A percentile compares a stretch with the other conserved stretches of the same genome.
These are phyloP conservation scores for Hydractinia echinata DNA, from an alignment of 30 jellyfish, hydroid and myxozoan genomes.

Conservation along the genomic window DNA sequence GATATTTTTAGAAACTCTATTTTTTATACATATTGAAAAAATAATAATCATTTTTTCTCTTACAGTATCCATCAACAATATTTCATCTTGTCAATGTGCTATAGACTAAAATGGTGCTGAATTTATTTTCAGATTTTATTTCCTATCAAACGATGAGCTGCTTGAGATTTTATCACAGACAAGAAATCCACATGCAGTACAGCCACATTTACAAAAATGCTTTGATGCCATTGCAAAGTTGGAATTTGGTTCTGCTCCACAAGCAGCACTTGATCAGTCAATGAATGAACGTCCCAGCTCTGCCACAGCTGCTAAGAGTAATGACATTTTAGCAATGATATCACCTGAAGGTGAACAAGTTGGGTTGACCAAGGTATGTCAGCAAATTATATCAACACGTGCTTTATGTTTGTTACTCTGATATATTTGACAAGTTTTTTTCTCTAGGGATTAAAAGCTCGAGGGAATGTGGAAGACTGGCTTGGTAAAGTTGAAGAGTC, in stretches of 20 bases:
- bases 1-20: no score
- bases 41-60: no score
- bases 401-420: no score
- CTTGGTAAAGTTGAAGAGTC: slow-evolving; percentile 97
- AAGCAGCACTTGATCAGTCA: slow-evolving; percentile 42
- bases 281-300: slow-evolving; percentile 47
- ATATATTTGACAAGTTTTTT: background rate
- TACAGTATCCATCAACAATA: no score
- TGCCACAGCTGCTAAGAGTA: slow-evolving; percentile 57
- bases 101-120: background rate
- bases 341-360: slow-evolving; percentile 99
- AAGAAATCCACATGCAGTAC: slow-evolving; percentile 99
- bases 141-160: slow-evolving; percentile 92
- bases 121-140: slow-evolving; percentile 60
- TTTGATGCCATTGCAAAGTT: slow-evolving; percentile 93
- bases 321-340: slow-evolving; percentile 88
- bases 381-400: no score
- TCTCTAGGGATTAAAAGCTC: slow-evolving; percentile 84
- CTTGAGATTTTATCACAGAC: slow-evolving; percentile 97
- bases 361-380: slow-evolving; percentile 73
- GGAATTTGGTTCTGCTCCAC: slow-evolving; percentile 82
- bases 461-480: slow-evolving; percentile 99
- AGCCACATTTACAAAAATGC: slow-evolving; percentile 97
- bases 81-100: background rate
- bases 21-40: no score